Percentiles rank a stretch among this genome's conserved stretches.
phyloP scores from a whole-genome alignment of 2,888 invertebrate species.

The Aporophyla nigra region DNA sequence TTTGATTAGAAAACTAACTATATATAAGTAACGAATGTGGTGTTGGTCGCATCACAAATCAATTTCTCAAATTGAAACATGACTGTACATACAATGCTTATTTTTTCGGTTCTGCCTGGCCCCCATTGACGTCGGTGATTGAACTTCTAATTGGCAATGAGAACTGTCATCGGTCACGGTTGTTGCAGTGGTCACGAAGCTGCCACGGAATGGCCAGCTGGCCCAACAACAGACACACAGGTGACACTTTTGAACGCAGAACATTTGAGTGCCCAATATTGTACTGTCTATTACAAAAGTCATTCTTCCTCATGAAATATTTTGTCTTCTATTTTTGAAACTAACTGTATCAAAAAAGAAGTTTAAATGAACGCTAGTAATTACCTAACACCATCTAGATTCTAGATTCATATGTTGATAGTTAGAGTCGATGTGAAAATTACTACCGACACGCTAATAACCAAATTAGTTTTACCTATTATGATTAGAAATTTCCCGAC shows the following conservation, averaged over 20 bases:
- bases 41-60: slow-evolving; percentile 81
- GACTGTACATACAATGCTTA: slow-evolving; percentile 75
- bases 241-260: slow-evolving; percentile 51
- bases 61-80: slow-evolving; percentile 87
- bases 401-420: slow-evolving; percentile 38
- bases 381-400: slow-evolving; percentile 38
- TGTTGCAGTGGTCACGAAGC: slow-evolving; percentile 74
- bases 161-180: slow-evolving; percentile 79
- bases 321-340: slow-evolving; percentile 44
- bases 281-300: slow-evolving; percentile 44
- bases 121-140: slow-evolving; percentile 81
- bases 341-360: slow-evolving; percentile 40
- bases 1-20: slow-evolving; percentile 73
- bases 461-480: slow-evolving; percentile 56
- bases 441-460: slow-evolving; percentile 49
- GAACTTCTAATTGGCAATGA: slow-evolving; percentile 87
- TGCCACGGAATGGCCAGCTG: slow-evolving; percentile 37
- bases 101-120: slow-evolving; percentile 74
- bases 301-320: slow-evolving; percentile 41
- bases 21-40: slow-evolving; percentile 68
- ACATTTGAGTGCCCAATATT: slow-evolving; percentile 18
- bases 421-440: slow-evolving; percentile 50
- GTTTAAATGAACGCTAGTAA: slow-evolving; percentile 33
- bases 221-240: slow-evolving; percentile 40
- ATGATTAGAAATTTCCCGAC: slow-evolving; percentile 53